Conservation (phyloP, 2,113 vertebrate genomes). For the Salvelinus fontinalis region DNA sequence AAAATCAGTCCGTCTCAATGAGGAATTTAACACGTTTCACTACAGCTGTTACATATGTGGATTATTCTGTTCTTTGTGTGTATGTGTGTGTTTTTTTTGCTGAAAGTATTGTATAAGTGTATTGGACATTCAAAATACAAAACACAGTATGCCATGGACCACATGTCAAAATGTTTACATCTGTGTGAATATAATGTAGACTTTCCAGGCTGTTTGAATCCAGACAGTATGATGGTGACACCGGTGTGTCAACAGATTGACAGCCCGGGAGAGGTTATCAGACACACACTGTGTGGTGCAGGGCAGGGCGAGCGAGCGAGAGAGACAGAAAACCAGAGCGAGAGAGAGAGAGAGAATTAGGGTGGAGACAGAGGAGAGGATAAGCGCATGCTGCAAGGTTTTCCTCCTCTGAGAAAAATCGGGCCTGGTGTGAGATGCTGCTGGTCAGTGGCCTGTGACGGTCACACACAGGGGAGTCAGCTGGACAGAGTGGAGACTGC, state of each 20-base stretch:
- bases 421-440: background rate
- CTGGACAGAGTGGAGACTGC: conserved; percentile 43
- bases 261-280: background rate
- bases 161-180: no score
- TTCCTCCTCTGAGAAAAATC: background rate
- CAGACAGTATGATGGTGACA: no score
- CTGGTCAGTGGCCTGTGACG: conserved; percentile 48
- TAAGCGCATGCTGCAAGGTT: background rate
- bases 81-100: no score
- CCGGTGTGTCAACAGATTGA: background rate
- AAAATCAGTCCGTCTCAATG: no score
- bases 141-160: no score
- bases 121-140: no score
- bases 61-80: no score
- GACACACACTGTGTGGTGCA: conserved; percentile 2
- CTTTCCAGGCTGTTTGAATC: no score
- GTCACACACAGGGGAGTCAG: conserved; percentile 45
- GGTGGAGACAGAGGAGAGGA: background rate
- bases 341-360: background rate
- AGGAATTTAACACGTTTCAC: no score
- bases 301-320: background rate
- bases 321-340: background rate
- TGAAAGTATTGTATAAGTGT: no score
- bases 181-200: no score
- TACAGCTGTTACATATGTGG: no score